Evolutionary conservation across 1,140 invertebrate genomes (phyloP), one percentile per base, ranked within the genome.

Genomic region (Dendrolimus kikuchii): DNA sequence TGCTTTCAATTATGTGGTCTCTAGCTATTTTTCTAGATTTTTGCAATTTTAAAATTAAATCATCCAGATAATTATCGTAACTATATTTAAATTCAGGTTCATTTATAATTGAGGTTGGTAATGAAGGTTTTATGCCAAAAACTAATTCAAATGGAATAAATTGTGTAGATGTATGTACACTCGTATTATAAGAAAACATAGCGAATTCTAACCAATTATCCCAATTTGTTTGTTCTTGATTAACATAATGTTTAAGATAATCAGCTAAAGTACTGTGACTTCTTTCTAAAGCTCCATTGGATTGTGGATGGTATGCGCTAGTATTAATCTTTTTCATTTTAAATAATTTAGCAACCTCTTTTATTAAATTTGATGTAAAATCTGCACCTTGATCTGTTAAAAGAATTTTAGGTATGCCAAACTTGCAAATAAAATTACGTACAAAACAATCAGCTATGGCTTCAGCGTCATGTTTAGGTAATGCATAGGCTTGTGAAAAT

Each of bases 111-210:
- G 80, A 71, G 10, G 68, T n/a, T n/a, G n/a, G n/a, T n/a, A 50
- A 38, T 57, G n/a, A 64, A 7, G 83, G 68, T 56, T 81, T 75
- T 47, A 59, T 55, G 6, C 86, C 86, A 51, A 84, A 88, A n/a
- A 89, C 8, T 5, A 89, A 41, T 68, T 87, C 78, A 52, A 81
- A 79, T 2, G 87, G 81, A 5, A 74, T 71, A 38, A 53, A 76
- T 10, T 53, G 53, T 59, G 56, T 66, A 0, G 72, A 62, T 46
- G 56, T 58, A 51, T 89, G 88, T 2, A 68, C 38, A 7, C 78
- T 64, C 0, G 81, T 83, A 43, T 89, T 89, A 51, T 88, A 85
- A 5, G 71, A 74, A 57, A 87, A 88, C 7, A 75, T 75, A 0
- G 85, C 86, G 9, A 75, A 76, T 88, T 54, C 5, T n/a, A n/a